These are phyloP conservation scores for Reticulitermes speratus DNA, from an alignment of 1,140 invertebrate species.

Conservation along the genomic window DNA sequence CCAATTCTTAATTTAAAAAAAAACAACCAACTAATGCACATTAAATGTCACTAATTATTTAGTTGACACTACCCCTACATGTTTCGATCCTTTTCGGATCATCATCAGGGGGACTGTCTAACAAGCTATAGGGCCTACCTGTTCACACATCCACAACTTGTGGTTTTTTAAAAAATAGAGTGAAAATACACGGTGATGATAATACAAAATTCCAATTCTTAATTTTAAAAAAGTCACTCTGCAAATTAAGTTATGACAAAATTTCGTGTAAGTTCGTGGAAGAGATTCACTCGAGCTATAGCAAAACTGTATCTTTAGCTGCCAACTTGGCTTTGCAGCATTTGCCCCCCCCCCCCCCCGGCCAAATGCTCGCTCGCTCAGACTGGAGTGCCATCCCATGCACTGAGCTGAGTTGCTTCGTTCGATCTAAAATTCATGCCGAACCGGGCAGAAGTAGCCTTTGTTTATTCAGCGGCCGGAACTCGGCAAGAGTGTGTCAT, in stretches of 20 bases:
- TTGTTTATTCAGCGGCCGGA: constrained; percentile 35
- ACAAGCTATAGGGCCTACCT: too few relatives aligned
- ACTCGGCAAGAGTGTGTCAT: constrained; percentile 34
- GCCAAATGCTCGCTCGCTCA: background rate
- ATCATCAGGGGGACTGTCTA: too few relatives aligned
- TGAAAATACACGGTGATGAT: too few relatives aligned
- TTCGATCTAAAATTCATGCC: constrained; percentile 35
- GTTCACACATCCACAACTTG: too few relatives aligned
- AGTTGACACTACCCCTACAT: too few relatives aligned
- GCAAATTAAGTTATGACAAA: background rate
- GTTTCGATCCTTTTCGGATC: too few relatives aligned
- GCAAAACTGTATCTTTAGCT: background rate
- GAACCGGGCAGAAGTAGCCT: constrained; percentile 30
- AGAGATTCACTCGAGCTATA: background rate
- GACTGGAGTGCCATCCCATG: constrained; percentile 3
- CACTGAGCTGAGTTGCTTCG: constrained; percentile 15
- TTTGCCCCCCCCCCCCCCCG: background rate
- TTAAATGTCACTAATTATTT: too few relatives aligned
- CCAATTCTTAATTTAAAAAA: too few relatives aligned
- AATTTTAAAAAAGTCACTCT: too few relatives aligned
- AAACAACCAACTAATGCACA: too few relatives aligned
- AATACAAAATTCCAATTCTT: too few relatives aligned
- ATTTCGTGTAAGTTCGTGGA: background rate
- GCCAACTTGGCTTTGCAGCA: background rate
- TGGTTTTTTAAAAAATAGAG: too few relatives aligned